Conservation (phyloP, 2,113 vertebrate species). For the Cacatua alba region DNA sequence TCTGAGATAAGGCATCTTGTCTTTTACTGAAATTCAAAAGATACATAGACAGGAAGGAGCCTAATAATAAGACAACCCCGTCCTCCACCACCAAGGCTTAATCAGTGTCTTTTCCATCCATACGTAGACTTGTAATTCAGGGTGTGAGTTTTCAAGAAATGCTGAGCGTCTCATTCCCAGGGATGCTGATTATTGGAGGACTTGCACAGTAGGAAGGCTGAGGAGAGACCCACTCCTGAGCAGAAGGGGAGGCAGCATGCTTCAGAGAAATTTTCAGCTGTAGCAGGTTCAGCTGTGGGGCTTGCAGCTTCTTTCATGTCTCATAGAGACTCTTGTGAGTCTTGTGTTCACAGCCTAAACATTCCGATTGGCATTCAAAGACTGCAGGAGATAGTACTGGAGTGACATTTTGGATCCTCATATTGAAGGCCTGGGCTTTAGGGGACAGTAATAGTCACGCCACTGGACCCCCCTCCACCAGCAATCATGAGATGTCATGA, state of each 20-base stretch:
- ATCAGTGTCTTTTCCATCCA: background rate
- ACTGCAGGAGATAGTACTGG: background rate
- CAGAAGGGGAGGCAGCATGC: background rate
- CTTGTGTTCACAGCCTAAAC: background rate
- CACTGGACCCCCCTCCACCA: background rate
- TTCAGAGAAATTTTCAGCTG: background rate
- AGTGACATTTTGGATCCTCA: background rate
- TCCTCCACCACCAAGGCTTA: background rate
- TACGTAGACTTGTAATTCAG: background rate
- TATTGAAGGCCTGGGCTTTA: background rate
- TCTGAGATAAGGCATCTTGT: background rate
- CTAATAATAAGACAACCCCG: background rate
- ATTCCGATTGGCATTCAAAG: background rate
- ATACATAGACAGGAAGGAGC: background rate
- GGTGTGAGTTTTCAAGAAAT: background rate
- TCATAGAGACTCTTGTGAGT: background rate
- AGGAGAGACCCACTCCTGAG: background rate
- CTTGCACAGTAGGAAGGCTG: background rate
- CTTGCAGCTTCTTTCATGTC: background rate
- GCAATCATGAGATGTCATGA: background rate
- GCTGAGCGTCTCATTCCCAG: background rate
- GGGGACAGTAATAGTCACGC: background rate
- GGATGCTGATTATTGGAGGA: background rate
- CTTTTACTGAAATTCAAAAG: background rate
- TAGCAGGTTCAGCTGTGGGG: background rate